Conservation (phyloP, 2,113 vertebrate species). For the Colinus virginianus region DNA sequence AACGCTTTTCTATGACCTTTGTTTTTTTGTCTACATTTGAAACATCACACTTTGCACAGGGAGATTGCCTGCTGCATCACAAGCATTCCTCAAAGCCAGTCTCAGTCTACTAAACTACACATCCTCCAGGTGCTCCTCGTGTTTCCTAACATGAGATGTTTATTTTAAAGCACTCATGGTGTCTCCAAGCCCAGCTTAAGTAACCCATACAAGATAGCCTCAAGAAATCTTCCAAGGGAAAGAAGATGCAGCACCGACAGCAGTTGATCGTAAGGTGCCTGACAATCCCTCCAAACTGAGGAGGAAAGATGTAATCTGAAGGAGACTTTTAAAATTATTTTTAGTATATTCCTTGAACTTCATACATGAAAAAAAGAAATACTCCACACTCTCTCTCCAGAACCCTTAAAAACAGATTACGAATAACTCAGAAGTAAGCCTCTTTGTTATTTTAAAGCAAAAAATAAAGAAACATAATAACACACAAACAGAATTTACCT, state of each 20-base stretch:
- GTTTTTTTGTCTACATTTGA: not conserved
- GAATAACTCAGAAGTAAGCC: not conserved
- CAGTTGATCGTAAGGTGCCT: not conserved
- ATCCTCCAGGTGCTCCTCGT: not conserved
- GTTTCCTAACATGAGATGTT: not conserved
- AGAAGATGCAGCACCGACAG: not conserved
- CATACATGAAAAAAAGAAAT: not conserved
- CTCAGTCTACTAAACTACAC: not conserved
- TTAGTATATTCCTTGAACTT: not conserved
- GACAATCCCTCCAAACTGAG: not conserved
- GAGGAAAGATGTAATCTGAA: not conserved
- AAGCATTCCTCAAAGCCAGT: not conserved
- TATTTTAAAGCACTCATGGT: not conserved
- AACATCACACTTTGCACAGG: not conserved
- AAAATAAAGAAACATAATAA: not conserved
- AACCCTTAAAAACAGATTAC: not conserved
- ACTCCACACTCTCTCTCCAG: not conserved
- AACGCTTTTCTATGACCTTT: not conserved
- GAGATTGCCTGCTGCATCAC: not conserved
- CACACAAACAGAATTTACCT: conserved; percentile 78
- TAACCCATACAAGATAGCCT: not conserved
- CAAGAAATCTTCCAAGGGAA: not conserved
- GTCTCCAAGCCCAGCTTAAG: not conserved
- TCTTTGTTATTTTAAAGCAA: not conserved
- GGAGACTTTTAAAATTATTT: not conserved